Percentiles rank a stretch among this genome's conserved stretches.
Conservation (phyloP, 2,888 invertebrate species). For the Dryobota labecula region DNA sequence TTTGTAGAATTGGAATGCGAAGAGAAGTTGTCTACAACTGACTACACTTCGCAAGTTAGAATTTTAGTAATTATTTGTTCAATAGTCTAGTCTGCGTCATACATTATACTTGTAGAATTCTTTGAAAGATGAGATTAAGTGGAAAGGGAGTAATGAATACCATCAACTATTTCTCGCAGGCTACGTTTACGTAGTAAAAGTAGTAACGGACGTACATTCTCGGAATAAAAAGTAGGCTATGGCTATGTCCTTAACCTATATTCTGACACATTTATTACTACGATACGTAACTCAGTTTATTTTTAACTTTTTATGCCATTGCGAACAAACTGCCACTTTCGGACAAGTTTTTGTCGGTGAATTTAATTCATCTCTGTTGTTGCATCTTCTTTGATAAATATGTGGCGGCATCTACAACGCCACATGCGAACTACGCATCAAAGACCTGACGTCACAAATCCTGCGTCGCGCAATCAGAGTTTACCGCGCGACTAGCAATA, state of each 20-base stretch:
- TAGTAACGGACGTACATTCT: slow-evolving; percentile 27
- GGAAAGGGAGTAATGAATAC: slow-evolving; percentile 30
- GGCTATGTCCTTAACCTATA: slow-evolving; percentile 49
- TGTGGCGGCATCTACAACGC: too few relatives aligned
- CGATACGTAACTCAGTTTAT: slow-evolving; percentile 8
- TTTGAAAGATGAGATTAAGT: slow-evolving; percentile 19
- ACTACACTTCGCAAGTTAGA: neutral
- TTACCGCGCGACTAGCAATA: too few relatives aligned
- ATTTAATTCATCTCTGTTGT: too few relatives aligned
- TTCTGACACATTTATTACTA: slow-evolving; percentile 28
- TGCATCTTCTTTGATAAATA: neutral
- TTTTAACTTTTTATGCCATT: slow-evolving; percentile 14
- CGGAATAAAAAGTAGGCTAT: slow-evolving; percentile 39
- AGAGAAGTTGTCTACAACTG: neutral
- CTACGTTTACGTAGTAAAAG: slow-evolving; percentile 32
- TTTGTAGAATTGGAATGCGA: too few relatives aligned
- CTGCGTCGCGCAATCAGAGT: too few relatives aligned
- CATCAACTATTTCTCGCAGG: slow-evolving; percentile 27
- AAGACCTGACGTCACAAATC: too few relatives aligned
- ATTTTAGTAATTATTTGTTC: slow-evolving; percentile 7
- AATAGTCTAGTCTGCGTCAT: neutral
- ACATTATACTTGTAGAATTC: slow-evolving; percentile 3
- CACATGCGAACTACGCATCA: too few relatives aligned
- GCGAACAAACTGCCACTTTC: neutral
- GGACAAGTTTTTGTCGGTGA: neutral